phyloP scores from a whole-genome alignment of 2,113 vertebrate species.

The Oenanthe melanoleuca region DNA sequence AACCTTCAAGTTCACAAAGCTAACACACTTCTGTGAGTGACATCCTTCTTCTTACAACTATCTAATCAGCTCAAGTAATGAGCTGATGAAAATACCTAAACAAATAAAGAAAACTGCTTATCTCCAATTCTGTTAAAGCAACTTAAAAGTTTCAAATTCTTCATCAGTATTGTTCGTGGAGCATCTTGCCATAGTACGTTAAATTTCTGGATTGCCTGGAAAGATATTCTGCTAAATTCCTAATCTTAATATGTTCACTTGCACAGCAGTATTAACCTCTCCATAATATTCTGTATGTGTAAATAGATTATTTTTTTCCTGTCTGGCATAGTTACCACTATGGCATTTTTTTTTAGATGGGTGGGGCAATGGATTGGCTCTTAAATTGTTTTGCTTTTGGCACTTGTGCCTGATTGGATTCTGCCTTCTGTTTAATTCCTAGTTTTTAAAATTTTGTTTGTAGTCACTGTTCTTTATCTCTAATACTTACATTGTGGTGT shows the following conservation, averaged over 20 bases:
- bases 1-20: not conserved
- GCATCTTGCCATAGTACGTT: not conserved
- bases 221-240: not conserved
- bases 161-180: not conserved
- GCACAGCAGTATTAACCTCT: not conserved
- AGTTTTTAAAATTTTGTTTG: not conserved
- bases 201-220: not conserved
- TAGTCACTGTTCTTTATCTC: constrained; percentile 1
- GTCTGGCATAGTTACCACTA: not conserved
- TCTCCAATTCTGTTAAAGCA: not conserved
- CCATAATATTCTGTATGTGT: not conserved
- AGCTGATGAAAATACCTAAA: not conserved
- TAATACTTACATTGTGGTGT: not conserved
- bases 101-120: not conserved
- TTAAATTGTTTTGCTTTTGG: constrained; percentile 16
- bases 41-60: not conserved
- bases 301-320: not conserved
- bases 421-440: not conserved
- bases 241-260: not conserved
- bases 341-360: not conserved
- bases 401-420: not conserved
- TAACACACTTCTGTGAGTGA: not conserved
- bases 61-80: not conserved
- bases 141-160: not conserved
- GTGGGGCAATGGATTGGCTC: not conserved